Base-by-base conservation (phyloP, 2,797 vertebrate species). In the Potorous gilbertii region DNA sequence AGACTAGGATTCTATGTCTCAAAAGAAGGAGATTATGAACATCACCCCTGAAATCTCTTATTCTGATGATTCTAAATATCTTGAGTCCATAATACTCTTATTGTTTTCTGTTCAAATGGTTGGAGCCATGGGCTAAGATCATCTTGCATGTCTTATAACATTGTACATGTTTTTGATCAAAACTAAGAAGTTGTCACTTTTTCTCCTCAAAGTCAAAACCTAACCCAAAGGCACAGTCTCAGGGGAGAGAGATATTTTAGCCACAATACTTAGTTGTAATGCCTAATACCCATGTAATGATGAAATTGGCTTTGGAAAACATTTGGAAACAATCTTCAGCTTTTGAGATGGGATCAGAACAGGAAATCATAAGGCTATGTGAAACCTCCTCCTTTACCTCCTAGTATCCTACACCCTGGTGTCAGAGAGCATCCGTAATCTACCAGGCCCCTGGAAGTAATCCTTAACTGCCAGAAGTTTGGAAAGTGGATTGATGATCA, bases 271-370 rank as follows among this genome's bases (percentile, higher is more conserved):
- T 96, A 94, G 96, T 94, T 97, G 96, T 96, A 97, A 95, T 96
- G 95, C 97, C 97, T 97, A 97, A 98, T 97, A 97, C 97, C 96
- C 96, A 29, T 96, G 97, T 98, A 97, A 98, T 98, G 95, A 98
- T 59, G 97, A 93, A 94, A 97, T 96, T 95, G 96, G 96, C 97
- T 97, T 62, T 97, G 92, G 96, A 96, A 96, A 96, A 97, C 98
- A 98, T 98, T 98, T 97, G 97, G 98, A 98, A 98, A 97, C 96
- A 97, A 98, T 98, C 97, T 97, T 92, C 95, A 93, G 96, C 90
- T 95, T 97, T 92, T 87, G 96, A 97, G 95, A 96, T 93, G 57
- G 96, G 96, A 94, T 96, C 92, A 97, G 92, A 95, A 94, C 97
- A 98, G 98, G 97, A 97, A 97, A 96, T 97, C 95, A 97, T 98